These are phyloP conservation scores for Quadroppia sp. DNA, from an alignment of 2,888 invertebrate species.

Conservation along the genomic window DNA sequence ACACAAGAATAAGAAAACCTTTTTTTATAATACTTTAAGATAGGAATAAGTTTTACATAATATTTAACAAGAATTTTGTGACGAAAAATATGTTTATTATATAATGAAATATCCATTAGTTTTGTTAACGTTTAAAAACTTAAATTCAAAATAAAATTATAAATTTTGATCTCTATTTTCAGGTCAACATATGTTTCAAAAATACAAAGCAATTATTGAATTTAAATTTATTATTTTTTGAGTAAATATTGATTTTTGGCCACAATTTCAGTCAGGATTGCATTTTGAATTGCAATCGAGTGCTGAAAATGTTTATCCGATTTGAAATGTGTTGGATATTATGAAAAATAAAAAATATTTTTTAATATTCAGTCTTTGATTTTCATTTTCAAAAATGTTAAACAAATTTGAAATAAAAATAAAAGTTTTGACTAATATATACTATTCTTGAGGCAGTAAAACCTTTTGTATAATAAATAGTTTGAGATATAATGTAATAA, in stretches of 20 bases:
- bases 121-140: not conserved
- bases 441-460: too few relatives aligned
- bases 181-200: not conserved
- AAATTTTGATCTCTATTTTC: not conserved
- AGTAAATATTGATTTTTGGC: not conserved
- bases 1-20: not conserved
- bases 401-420: too few relatives aligned
- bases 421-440: too few relatives aligned
- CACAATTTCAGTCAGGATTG: not conserved
- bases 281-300: too few relatives aligned
- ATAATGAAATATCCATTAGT: constrained; percentile 1
- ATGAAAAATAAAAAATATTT: too few relatives aligned
- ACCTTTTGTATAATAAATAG: too few relatives aligned
- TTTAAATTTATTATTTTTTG: not conserved
- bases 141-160: not conserved
- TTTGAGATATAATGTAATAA: too few relatives aligned
- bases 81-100: not conserved
- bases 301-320: too few relatives aligned
- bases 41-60: too few relatives aligned
- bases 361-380: too few relatives aligned
- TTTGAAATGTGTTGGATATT: too few relatives aligned
- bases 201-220: not conserved
- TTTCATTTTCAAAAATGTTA: too few relatives aligned
- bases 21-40: not conserved
- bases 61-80: not conserved